Evolutionary conservation across 23 tunicate genomes (phyloP).

Genomic region (Trididemnum miniatum): DNA sequence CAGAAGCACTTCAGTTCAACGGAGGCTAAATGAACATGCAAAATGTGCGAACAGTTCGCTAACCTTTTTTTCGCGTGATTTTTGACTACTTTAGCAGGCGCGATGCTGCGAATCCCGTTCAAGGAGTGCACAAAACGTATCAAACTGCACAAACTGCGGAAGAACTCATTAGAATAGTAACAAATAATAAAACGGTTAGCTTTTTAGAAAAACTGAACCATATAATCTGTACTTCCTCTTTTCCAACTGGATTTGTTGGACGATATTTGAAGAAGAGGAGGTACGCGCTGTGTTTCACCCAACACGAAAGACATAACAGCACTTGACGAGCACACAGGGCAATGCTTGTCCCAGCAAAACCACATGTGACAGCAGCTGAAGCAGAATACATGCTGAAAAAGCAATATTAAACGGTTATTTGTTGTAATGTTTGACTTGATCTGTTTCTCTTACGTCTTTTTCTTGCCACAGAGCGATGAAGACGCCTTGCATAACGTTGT

Average conservation of each 20-base stretch:
- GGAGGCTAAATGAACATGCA: too few relatives aligned
- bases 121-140: too few relatives aligned
- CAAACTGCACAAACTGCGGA: too few relatives aligned
- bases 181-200: too few relatives aligned
- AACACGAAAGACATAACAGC: constrained; percentile 17
- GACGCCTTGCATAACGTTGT: too few relatives aligned
- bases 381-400: constrained; percentile 40
- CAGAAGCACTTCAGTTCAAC: too few relatives aligned
- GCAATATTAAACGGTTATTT: background rate
- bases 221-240: constrained; percentile 33
- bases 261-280: constrained; percentile 2
- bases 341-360: constrained; percentile 41
- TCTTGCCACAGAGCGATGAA: too few relatives aligned
- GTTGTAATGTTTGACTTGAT: background rate
- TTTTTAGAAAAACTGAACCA: constrained; percentile 33
- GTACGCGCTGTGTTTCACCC: constrained; percentile 3
- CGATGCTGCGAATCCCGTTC: too few relatives aligned
- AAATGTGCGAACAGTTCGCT: too few relatives aligned
- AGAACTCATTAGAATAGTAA: too few relatives aligned
- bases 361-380: constrained; percentile 37
- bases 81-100: too few relatives aligned
- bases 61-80: too few relatives aligned
- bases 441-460: background rate
- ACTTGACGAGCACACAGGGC: constrained; percentile 38
- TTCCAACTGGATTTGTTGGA: constrained; percentile 28